Evolutionary conservation across 2,888 invertebrate genomes (phyloP), one percentile per base, ranked within the genome.

Genomic region (Thereva unica): DNA sequence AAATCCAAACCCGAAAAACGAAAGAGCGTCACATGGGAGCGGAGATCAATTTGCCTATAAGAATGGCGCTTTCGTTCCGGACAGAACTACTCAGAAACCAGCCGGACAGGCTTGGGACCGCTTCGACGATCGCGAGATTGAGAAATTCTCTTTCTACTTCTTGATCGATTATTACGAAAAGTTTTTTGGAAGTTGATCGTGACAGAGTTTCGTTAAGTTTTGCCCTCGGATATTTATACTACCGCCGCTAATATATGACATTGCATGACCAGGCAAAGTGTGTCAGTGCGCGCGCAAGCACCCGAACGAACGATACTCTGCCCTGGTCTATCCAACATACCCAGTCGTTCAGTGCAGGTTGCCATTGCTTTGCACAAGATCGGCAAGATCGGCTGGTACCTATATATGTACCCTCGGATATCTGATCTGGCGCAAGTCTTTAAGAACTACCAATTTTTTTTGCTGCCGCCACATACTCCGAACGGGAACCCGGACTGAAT

Each of bases 131-230:
- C 8, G 5, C 5, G 6, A 6, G 47, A 47, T 47, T 47, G 47
- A 47, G 47, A 47, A 47, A 47, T 47, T 47, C 42, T 12, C 10
- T n/a, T 12, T 7, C 3, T 12, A 12, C 9, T 5, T 47, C 9
- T 5, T 47, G 47, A 47, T 47, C 9, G 47, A 47, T 47, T 47
- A 47, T 47, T 47, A 47, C 47, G 47, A 47, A 47, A 47, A 47
- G 12, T 47, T 7, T 42, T 47, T 6, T 47, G 9, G 47, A 10
- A n/a, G 47, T 5, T 47, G 47, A 47, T 47, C 47, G 47, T 47
- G 47, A 47, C n/a, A 47, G 47, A 5, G 47, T 5, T 47, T 47
- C 23, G 23, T 23, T 23, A 23, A 23, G 23, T 47, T 47, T 47
- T 47, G n/a, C 47, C 5, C 47, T 5, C 47, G 5, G 47, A 23